Evolutionary conservation across 2,113 vertebrate genomes (phyloP), one percentile per base, ranked within the genome.

Genomic region (Hippoglossus stenolepis): DNA sequence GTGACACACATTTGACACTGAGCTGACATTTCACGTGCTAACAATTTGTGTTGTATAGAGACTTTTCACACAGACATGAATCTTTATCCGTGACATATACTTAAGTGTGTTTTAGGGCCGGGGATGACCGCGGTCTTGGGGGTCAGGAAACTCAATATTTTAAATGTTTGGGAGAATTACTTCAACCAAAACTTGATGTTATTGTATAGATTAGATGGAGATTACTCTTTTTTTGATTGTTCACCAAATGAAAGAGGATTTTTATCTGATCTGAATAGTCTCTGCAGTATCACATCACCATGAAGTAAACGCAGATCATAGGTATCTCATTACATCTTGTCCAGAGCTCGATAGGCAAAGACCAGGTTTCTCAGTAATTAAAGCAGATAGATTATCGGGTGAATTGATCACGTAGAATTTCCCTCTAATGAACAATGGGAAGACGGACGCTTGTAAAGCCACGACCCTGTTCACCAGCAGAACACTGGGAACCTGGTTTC

Each of bases 311-410:
- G 20, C 23, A 79, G 40, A 71, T 77, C 62, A 74, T 79, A 61
- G 74, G 64, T 20, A 40, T 53, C 71, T 83, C 56, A 77, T 83
- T 76, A 62, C 7, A 70, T 35, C 15, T 45, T 58, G 57, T 77
- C 60, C 65, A 26, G 20, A 65, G 31, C 57, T 65, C 21, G 13
- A 26, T 47, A 28, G 63, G 43, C 60, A 67, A 64, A 53, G 62
- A 62, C 15, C 68, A 83, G 49, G 78, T 82, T 71, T 57, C 45
- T 85, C 79, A 54, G 63, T 75, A 56, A 78, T 73, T 82, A 70
- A 80, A 83, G 73, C 0, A 18, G 2, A 31, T 11, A 45, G 21
- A 71, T 53, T 0, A 65, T 67, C 65, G 45, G 51, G 2, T 31
- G 24, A 75, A 49, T 67, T 12, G 14, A 57, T 77, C 45, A 31